Percentiles rank a stretch among this genome's conserved stretches.
These are phyloP conservation scores for Cavia porcellus DNA, from an alignment of 2,113 vertebrate genomes.

Conservation along the genomic window DNA sequence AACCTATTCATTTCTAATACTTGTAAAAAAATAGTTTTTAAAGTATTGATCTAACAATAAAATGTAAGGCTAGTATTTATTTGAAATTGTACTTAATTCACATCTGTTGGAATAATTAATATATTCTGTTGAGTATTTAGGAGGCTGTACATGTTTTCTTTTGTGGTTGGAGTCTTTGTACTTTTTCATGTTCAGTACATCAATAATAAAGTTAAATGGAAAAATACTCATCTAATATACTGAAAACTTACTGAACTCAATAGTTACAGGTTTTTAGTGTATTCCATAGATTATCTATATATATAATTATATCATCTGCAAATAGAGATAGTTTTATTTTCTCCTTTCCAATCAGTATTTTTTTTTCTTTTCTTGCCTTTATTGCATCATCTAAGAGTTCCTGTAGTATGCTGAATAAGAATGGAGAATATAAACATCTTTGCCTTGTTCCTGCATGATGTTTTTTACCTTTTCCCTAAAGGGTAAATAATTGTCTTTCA, in stretches of 20 bases:
- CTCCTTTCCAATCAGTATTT: not conserved
- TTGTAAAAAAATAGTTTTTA: slow-evolving; percentile 9
- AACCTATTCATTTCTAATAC: slow-evolving; percentile 40
- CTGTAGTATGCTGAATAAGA: slow-evolving; percentile 9
- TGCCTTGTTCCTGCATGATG: not conserved
- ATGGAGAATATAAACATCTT: not conserved
- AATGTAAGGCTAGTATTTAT: slow-evolving; percentile 97
- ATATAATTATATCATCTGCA: not conserved
- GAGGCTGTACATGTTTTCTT: slow-evolving; percentile 99
- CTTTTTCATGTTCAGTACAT: slow-evolving; percentile 99
- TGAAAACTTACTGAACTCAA: slow-evolving; percentile 30
- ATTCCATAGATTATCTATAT: not conserved
- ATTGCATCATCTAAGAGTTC: not conserved
- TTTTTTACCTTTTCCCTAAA: not conserved
- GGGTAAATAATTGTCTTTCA: slow-evolving; percentile 25
- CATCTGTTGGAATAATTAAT: slow-evolving; percentile 96
- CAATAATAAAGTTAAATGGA: slow-evolving; percentile 99
- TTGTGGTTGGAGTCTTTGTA: slow-evolving; percentile 99
- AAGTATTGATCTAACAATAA: slow-evolving; percentile 84
- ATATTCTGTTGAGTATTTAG: slow-evolving; percentile 99
- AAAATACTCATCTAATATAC: slow-evolving; percentile 70
- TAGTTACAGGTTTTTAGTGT: not conserved
- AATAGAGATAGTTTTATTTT: slow-evolving; percentile 14
- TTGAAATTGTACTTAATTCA: slow-evolving; percentile 98
- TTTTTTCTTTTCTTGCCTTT: slow-evolving; percentile 22